phyloP scores from a whole-genome alignment of 2,797 vertebrate genomes.

The Limnodromus scolopaceus region DNA sequence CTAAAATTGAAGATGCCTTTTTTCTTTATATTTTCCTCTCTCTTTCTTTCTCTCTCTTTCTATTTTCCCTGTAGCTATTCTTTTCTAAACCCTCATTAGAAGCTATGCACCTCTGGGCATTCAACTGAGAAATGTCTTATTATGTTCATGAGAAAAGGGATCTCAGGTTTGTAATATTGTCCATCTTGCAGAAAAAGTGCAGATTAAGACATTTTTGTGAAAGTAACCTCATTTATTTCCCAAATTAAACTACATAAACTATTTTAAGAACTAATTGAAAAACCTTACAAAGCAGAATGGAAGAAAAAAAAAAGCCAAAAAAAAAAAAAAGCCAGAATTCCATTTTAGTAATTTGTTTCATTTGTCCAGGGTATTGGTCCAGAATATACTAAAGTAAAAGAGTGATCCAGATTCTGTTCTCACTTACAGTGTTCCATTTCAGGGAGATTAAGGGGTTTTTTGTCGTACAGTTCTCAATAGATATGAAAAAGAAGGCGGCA shows the following conservation, averaged over 20 bases:
- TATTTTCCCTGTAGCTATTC: neutral
- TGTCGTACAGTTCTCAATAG: neutral
- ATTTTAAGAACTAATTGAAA: conserved; percentile 54
- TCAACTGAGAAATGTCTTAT: conserved; percentile 37
- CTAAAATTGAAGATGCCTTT: neutral
- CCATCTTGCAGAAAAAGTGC: conserved; percentile 49
- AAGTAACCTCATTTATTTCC: conserved; percentile 53
- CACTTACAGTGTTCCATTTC: neutral
- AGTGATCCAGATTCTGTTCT: neutral
- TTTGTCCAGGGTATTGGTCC: neutral
- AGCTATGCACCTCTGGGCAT: neutral
- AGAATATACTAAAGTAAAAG: neutral
- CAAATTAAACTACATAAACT: conserved; percentile 46
- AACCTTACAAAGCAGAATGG: neutral
- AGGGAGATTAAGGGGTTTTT: neutral
- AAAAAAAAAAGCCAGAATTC: neutral
- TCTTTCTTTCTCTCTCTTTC: neutral
- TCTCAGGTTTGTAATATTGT: conserved; percentile 26
- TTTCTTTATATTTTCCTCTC: neutral
- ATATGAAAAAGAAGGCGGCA: neutral
- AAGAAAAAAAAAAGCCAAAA: neutral
- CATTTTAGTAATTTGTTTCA: neutral
- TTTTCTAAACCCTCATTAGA: conserved; percentile 30
- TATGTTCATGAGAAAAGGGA: conserved; percentile 43
- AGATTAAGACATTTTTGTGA: conserved; percentile 38